Conservation (phyloP, 2,797 vertebrate species). For the Dendrocincla fuliginosa region DNA sequence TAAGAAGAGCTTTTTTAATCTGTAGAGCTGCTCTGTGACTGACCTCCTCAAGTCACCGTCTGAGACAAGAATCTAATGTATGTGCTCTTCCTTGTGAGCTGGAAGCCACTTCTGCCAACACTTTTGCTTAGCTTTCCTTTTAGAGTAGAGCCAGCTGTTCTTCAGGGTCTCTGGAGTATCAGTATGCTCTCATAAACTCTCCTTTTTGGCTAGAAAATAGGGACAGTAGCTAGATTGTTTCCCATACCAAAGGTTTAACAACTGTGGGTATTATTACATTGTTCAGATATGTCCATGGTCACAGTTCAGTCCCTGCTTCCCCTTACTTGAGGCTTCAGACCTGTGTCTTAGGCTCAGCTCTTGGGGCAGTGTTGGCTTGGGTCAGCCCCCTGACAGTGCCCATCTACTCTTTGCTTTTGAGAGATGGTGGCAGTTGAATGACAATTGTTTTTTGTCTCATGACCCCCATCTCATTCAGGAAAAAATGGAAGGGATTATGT, state of each 20-base stretch:
- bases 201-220: background rate
- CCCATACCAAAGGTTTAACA: background rate
- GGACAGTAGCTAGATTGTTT: background rate
- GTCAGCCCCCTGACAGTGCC: background rate
- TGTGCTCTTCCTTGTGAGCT: background rate
- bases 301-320: background rate
- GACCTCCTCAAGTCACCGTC: background rate
- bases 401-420: background rate
- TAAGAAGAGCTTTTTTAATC: background rate
- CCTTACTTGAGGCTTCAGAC: background rate
- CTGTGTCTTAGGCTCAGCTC: background rate
- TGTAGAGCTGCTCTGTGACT: background rate
- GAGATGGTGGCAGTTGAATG: background rate
- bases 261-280: background rate
- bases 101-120: slow-evolving; percentile 11
- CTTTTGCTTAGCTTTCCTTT: slow-evolving; percentile 19
- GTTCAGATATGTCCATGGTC: background rate
- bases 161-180: slow-evolving; percentile 10
- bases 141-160: slow-evolving; percentile 25
- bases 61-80: background rate
- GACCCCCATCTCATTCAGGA: background rate
- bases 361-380: background rate
- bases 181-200: background rate
- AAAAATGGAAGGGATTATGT: background rate
- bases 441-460: background rate